A percentile compares a stretch with the other conserved stretches of the same genome.
Evolutionary conservation across 2,113 vertebrate species (phyloP).

Genomic region (Microcebus lehilahytsara): DNA sequence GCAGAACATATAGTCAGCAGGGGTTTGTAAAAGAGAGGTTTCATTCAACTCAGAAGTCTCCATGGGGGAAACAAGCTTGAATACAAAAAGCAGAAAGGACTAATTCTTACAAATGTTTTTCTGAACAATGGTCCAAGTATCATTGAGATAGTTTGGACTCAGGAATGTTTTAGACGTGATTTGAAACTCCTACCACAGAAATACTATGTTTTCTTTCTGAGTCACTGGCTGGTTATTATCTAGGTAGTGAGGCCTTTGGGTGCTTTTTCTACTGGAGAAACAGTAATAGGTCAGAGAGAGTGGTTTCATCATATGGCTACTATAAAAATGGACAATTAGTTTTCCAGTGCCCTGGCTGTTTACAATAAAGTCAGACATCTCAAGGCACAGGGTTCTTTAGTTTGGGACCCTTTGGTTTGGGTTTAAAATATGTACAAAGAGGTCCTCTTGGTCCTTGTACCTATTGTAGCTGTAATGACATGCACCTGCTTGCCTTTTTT

Average conservation of each 20-base stretch:
- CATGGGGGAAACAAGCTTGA: not conserved
- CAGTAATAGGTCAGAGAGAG: not conserved
- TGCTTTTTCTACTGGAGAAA: not conserved
- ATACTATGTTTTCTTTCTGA: not conserved
- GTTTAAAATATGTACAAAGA: not conserved
- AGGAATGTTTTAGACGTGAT: not conserved
- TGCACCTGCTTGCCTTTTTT: not conserved
- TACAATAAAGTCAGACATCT: not conserved
- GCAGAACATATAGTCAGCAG: not conserved
- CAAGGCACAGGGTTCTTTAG: not conserved
- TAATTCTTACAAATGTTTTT: not conserved
- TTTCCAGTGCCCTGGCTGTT: not conserved
- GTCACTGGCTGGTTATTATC: not conserved
- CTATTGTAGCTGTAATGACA: not conserved
- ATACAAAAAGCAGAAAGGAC: not conserved
- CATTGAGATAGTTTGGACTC: not conserved
- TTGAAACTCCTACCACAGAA: not conserved
- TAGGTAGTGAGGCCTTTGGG: not conserved
- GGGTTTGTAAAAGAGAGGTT: not conserved
- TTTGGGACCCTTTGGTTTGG: not conserved
- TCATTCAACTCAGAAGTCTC: not conserved
- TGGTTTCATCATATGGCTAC: not conserved
- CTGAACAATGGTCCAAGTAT: not conserved
- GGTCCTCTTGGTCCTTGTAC: not conserved
- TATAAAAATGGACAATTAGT: not conserved